These are phyloP conservation scores for Lutjanus argentimaculatus DNA, from an alignment of 2,797 vertebrate species.

Conservation along the genomic window DNA sequence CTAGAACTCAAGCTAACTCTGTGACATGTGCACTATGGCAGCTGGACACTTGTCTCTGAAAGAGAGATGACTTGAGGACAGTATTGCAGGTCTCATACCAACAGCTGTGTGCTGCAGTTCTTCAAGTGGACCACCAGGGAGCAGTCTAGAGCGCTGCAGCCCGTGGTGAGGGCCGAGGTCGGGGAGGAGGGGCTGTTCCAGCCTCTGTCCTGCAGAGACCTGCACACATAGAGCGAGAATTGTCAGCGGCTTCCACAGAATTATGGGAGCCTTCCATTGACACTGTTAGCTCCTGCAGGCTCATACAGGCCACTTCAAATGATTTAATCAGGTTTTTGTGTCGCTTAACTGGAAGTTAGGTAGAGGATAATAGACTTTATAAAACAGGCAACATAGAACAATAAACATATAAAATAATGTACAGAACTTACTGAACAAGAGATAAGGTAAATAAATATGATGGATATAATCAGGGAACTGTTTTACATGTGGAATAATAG, in stretches of 20 bases:
- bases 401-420: no score
- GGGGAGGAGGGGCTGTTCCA: constrained; percentile 79
- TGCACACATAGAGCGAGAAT: constrained; percentile 16
- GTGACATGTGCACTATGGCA: background rate
- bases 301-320: background rate
- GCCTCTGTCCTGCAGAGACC: constrained; percentile 71
- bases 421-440: no score
- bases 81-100: constrained; percentile 85
- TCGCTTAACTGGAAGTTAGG: background rate
- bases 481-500: no score
- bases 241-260: background rate
- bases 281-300: no score
- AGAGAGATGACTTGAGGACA: background rate
- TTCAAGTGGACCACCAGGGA: constrained; percentile 91
- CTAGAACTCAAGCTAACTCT: background rate
- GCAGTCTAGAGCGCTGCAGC: constrained; percentile 88
- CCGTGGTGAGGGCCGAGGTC: constrained; percentile 88
- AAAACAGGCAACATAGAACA: background rate
- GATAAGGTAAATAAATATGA: background rate
- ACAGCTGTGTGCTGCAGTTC: constrained; percentile 91
- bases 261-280: background rate
- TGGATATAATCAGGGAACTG: no score
- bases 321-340: background rate
- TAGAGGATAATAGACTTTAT: background rate
- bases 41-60: background rate